A percentile compares a stretch with the other conserved stretches of the same genome.
phyloP scores from a whole-genome alignment of 2,888 invertebrate species.

The Limenitis arthemis region DNA sequence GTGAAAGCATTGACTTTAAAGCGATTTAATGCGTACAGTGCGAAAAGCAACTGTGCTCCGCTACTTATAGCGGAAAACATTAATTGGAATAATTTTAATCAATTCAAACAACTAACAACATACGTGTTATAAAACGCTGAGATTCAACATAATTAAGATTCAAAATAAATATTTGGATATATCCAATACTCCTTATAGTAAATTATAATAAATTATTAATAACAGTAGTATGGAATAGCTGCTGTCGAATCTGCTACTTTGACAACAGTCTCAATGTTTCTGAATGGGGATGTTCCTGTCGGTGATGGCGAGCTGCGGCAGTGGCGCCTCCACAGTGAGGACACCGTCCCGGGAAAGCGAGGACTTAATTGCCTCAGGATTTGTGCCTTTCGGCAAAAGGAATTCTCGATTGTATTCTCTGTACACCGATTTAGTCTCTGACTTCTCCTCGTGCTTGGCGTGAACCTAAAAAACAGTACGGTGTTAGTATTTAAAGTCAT shows the following conservation, averaged over 20 bases:
- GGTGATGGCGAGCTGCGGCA: constrained; percentile 87
- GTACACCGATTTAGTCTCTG: constrained; percentile 96
- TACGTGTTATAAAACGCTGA: constrained; percentile 46
- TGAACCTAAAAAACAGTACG: constrained; percentile 80
- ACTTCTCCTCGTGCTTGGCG: constrained; percentile 98
- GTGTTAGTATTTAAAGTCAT: not conserved
- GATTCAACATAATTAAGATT: constrained; percentile 58
- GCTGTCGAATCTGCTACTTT: constrained; percentile 42
- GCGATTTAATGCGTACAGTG: constrained; percentile 41
- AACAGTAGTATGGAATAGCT: constrained; percentile 68
- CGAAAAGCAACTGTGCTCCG: constrained; percentile 39
- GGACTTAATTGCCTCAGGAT: constrained; percentile 96
- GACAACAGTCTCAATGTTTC: constrained; percentile 53
- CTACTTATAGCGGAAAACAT: constrained; percentile 35
- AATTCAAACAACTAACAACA: constrained; percentile 37
- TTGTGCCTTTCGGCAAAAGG: constrained; percentile 95
- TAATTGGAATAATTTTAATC: constrained; percentile 36
- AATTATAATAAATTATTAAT: constrained; percentile 70
- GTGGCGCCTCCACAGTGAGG: constrained; percentile 95
- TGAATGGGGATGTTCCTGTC: constrained; percentile 90
- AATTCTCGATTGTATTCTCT: constrained; percentile 99
- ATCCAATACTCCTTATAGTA: constrained; percentile 58
- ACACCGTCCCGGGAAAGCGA: constrained; percentile 97
- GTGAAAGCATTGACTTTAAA: constrained; percentile 50
- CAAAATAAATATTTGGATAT: constrained; percentile 57